phyloP scores from a whole-genome alignment of 2,113 vertebrate species.

The Blennius ocellaris region DNA sequence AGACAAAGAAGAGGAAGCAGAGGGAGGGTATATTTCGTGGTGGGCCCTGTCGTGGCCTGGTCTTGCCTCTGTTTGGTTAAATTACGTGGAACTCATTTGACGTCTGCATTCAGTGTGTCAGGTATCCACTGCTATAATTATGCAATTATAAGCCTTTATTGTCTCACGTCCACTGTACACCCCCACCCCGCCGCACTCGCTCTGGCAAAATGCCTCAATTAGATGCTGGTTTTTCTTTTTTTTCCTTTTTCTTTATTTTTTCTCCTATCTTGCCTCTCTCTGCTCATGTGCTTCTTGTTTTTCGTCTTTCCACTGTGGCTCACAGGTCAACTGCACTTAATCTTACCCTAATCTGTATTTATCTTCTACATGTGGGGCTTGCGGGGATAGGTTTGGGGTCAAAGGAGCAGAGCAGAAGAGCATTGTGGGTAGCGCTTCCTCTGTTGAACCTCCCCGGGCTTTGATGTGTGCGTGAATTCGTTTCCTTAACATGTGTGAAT shows the following conservation, averaged over 20 bases:
- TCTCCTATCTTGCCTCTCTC: slow-evolving; percentile 12
- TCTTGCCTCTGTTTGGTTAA: slow-evolving; percentile 85
- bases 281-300: slow-evolving; percentile 41
- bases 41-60: slow-evolving; percentile 67
- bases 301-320: slow-evolving; percentile 27
- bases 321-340: slow-evolving; percentile 21
- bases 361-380: neutral
- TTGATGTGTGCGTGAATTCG: slow-evolving; percentile 41
- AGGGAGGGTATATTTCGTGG: slow-evolving; percentile 53
- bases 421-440: slow-evolving; percentile 33
- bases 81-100: slow-evolving; percentile 86
- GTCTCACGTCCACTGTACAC: slow-evolving; percentile 69
- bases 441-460: slow-evolving; percentile 5
- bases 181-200: slow-evolving; percentile 34
- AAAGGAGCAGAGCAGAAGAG: slow-evolving; percentile 10
- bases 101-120: slow-evolving; percentile 83
- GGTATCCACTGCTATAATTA: slow-evolving; percentile 86
- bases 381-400: slow-evolving; percentile 20
- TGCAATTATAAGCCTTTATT: slow-evolving; percentile 86
- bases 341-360: slow-evolving; percentile 37
- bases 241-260: no score
- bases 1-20: slow-evolving; percentile 34
- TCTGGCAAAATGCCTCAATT: slow-evolving; percentile 67
- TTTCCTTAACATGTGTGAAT: slow-evolving; percentile 25
- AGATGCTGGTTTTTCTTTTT: slow-evolving; percentile 32